Evolutionary conservation across 2,113 vertebrate species (phyloP), one percentile per base, ranked within the genome.

Genomic region (Lepus timidus): DNA sequence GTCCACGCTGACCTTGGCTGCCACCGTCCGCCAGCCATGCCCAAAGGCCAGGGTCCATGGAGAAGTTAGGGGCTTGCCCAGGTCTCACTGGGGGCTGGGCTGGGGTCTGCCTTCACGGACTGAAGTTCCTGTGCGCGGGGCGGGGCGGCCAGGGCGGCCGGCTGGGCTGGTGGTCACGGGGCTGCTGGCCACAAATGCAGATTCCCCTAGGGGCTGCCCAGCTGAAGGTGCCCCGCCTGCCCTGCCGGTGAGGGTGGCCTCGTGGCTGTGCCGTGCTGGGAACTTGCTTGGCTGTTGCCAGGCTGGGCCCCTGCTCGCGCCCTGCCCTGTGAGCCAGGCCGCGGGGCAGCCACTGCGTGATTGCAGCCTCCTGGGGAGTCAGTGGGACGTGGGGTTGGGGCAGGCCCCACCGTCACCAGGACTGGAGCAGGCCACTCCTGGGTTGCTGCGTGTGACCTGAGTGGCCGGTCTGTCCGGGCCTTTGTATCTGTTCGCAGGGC

Each of bases 1-100:
- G 7, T 2, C 8, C 2, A 8, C 9, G 3, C 16, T 0, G 2
- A 8, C 36, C 39, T 4, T 1, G 0, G 17, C 49, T 22, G 33
- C 9, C 11, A 6, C 23, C 51, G 2, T 14, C 58, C 11, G 0
- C 10, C 25, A 0, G 8, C 36, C 36, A n/a, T 61, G 61, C 16
- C 0, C 0, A 9, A 2, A 33, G 67, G 17, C 27, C 62, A 16
- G 36, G 80, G 58, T 17, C 33, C 25, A 16, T 0, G 7, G 3
- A 44, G 12, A 13, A 25, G 52, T 13, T n/a, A 1, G 22, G 80
- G 88, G 31, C 27, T 61, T 23, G 9, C n/a, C 5, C 33, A 4
- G 73, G 79, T 7, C 31, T 75, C 25, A 20, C 33, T 39, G 79
- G 67, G 49, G 13, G 10, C 17, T 5, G 31, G 20, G 11, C 25